Conservation (phyloP, 2,888 invertebrate species). For the Itoplectis maculator region DNA sequence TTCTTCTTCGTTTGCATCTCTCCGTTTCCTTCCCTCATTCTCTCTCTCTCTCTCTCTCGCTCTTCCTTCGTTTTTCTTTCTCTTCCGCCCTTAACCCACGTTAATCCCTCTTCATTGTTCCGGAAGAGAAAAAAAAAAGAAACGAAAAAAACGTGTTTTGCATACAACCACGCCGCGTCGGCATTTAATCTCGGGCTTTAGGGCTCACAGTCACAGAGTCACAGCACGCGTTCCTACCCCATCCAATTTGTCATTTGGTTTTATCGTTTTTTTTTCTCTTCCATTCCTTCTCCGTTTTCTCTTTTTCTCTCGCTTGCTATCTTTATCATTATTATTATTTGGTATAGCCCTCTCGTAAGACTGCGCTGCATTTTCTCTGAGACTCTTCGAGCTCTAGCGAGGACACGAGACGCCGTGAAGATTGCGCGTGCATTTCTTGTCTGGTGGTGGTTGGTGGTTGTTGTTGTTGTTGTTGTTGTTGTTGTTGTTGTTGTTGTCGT, state of each 20-base stretch:
- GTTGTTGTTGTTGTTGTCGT: slow-evolving; percentile 37
- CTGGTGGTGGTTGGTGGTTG: not conserved
- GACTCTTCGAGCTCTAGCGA: slow-evolving; percentile 55
- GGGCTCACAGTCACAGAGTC: slow-evolving; percentile 69
- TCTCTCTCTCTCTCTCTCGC: slow-evolving; percentile 9
- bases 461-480: slow-evolving; percentile 5
- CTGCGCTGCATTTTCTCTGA: slow-evolving; percentile 53
- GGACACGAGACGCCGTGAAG: slow-evolving; percentile 54
- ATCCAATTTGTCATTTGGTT: slow-evolving; percentile 2
- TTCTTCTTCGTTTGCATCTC: slow-evolving; percentile 26
- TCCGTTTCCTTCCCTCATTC: slow-evolving; percentile 6
- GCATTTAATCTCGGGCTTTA: slow-evolving; percentile 44
- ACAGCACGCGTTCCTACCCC: slow-evolving; percentile 65
- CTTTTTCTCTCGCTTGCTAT: slow-evolving; percentile 28
- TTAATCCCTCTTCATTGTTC: not conserved
- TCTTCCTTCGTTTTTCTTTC: not conserved
- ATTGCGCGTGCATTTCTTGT: slow-evolving; percentile 9
- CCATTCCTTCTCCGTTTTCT: slow-evolving; percentile 1
- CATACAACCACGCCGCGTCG: slow-evolving; percentile 41
- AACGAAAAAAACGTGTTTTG: slow-evolving; percentile 14
- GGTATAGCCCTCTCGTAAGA: slow-evolving; percentile 55
- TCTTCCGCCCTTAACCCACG: not conserved
- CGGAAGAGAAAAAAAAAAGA: slow-evolving; percentile 44
- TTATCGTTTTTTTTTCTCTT: slow-evolving; percentile 10
- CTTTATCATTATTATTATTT: slow-evolving; percentile 59